Evolutionary conservation across 2,113 vertebrate genomes (phyloP).

Genomic region (Cyanistes caeruleus): DNA sequence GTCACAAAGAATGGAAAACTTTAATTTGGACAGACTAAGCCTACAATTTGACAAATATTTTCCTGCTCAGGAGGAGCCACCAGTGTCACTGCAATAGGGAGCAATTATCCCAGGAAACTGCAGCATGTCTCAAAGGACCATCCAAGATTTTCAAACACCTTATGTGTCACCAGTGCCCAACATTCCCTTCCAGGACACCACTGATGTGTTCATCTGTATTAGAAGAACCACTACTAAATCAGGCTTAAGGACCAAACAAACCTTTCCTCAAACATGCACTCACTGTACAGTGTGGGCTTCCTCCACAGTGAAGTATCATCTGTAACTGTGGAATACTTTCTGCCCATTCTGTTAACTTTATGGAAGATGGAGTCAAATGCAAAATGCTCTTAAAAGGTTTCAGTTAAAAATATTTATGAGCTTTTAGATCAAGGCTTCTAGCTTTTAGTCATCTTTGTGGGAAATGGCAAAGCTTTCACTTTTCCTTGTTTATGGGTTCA

Average conservation of each 20-base stretch:
- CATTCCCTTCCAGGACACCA: background rate
- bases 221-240: background rate
- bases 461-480: background rate
- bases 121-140: background rate
- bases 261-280: background rate
- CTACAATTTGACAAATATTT: background rate
- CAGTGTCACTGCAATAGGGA: background rate
- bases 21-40: background rate
- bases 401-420: background rate
- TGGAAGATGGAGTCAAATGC: background rate
- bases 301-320: background rate
- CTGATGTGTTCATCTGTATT: background rate
- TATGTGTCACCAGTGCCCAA: background rate
- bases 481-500: background rate
- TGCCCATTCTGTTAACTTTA: background rate
- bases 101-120: background rate
- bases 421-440: background rate
- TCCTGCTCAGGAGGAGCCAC: background rate
- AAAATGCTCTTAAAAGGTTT: background rate
- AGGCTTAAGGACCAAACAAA: background rate
- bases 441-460: background rate
- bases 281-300: background rate
- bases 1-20: background rate
- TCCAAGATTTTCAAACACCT: background rate
- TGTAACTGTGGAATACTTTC: background rate